Percentiles rank a stretch among this genome's conserved stretches.
These are phyloP conservation scores for Pseudoatta argentina DNA, from an alignment of 1,140 invertebrate genomes.

Conservation along the genomic window DNA sequence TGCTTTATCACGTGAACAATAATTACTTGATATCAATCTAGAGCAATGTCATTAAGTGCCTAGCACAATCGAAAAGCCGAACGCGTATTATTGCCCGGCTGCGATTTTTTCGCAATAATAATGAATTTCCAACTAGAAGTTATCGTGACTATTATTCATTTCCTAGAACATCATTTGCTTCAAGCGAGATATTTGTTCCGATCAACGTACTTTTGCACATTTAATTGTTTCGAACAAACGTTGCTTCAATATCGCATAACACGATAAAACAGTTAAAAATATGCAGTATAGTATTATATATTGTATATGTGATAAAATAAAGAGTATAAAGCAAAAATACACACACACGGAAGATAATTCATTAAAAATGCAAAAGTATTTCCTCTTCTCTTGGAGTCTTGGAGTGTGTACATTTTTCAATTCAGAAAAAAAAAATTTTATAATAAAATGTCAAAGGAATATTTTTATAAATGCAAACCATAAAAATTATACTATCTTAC, in stretches of 20 bases:
- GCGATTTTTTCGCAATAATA: conserved; percentile 38
- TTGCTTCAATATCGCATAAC: background rate
- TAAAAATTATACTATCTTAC: background rate
- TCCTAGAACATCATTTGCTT: conserved; percentile 17
- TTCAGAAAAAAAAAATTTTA: background rate
- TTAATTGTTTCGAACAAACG: background rate
- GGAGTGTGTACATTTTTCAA: background rate
- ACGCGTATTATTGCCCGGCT: background rate
- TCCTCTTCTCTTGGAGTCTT: background rate
- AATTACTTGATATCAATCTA: conserved; percentile 46
- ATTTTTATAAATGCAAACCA: background rate
- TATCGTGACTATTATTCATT: conserved; percentile 18
- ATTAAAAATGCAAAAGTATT: background rate
- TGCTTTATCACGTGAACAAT: conserved; percentile 31
- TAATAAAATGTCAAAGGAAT: background rate
- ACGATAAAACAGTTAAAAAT: background rate
- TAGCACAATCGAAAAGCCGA: conserved; percentile 7
- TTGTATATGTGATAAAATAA: background rate
- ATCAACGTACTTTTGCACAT: background rate
- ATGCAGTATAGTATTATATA: background rate
- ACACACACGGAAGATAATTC: background rate
- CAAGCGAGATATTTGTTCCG: conserved; percentile 1
- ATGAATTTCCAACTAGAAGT: background rate
- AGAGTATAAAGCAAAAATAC: background rate
- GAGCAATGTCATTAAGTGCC: background rate